Conservation (phyloP, 2,888 invertebrate species). For the Drosophila vallismaia region DNA sequence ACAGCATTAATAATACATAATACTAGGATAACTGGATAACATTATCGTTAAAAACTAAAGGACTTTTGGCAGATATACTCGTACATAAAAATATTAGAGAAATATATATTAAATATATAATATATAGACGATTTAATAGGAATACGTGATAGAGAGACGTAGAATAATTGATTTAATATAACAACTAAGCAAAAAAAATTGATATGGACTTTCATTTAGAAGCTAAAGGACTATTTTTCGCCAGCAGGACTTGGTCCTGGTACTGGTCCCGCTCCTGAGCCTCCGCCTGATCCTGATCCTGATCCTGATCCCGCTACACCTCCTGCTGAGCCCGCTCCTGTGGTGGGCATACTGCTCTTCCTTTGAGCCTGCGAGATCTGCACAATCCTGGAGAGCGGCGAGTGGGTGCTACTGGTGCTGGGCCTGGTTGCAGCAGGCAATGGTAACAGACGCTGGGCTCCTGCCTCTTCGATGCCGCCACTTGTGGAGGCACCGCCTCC, state of each 20-base stretch:
- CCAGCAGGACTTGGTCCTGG: neutral
- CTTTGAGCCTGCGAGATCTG: conserved; percentile 83
- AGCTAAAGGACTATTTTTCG: conserved; percentile 5
- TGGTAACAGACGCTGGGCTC: conserved; percentile 66
- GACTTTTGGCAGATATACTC: conserved; percentile 22
- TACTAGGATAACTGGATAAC: conserved; percentile 35
- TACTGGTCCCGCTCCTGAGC: neutral
- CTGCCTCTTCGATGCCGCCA: conserved; percentile 31
- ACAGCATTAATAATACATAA: conserved; percentile 14
- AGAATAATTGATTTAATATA: neutral
- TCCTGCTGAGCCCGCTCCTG: neutral
- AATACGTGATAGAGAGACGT: neutral
- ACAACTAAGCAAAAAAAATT: conserved; percentile 1
- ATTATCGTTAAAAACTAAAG: conserved; percentile 34
- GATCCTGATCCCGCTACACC: neutral
- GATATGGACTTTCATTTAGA: neutral
- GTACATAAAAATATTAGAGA: conserved; percentile 4
- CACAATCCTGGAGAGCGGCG: conserved; percentile 83
- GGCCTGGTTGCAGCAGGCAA: conserved; percentile 53
- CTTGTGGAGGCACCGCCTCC: conserved; percentile 4
- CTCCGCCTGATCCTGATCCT: neutral
- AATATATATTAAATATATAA: conserved; percentile 2
- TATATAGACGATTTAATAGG: neutral
- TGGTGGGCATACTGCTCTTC: conserved; percentile 79
- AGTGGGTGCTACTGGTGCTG: conserved; percentile 82